Evolutionary conservation across 2,888 invertebrate species (phyloP).

Genomic region (Dasypogon diadema): DNA sequence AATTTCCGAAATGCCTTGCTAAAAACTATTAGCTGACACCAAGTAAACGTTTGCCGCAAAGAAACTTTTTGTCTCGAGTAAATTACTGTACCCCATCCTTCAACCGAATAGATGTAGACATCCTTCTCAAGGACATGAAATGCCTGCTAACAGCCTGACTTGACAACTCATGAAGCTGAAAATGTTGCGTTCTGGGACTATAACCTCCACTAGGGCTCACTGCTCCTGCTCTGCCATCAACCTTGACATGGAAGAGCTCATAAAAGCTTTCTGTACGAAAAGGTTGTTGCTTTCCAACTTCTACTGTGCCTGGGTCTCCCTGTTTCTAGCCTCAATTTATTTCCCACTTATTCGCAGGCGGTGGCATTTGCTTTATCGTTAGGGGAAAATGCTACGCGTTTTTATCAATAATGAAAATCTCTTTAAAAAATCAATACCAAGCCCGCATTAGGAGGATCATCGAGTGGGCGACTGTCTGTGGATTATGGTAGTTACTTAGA

Average conservation of each 20-base stretch:
- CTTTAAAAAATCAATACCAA: slow-evolving; percentile 11
- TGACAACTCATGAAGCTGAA: slow-evolving; percentile 17
- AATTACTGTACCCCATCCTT: not conserved
- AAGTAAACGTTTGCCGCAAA: not conserved
- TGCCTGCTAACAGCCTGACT: not conserved
- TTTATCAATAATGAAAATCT: slow-evolving; percentile 36
- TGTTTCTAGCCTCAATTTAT: not conserved
- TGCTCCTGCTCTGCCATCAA: not conserved
- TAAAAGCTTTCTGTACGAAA: not conserved
- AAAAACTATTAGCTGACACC: not conserved
- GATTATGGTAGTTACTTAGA: not conserved
- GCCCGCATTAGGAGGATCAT: not conserved
- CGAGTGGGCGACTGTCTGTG: not conserved
- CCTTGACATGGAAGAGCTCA: slow-evolving; percentile 5
- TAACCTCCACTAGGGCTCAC: not conserved
- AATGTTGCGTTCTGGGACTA: slow-evolving; percentile 11
- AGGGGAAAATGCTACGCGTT: not conserved
- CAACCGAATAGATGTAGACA: no score
- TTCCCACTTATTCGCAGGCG: not conserved
- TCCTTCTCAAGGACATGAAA: not conserved
- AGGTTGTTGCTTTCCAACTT: not conserved
- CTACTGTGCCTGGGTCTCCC: not conserved
- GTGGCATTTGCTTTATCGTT: not conserved
- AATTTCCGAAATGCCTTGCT: not conserved
- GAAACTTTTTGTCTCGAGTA: not conserved